Base-by-base conservation (phyloP, 2,797 vertebrate species). In the Cuniculus paca region DNA sequence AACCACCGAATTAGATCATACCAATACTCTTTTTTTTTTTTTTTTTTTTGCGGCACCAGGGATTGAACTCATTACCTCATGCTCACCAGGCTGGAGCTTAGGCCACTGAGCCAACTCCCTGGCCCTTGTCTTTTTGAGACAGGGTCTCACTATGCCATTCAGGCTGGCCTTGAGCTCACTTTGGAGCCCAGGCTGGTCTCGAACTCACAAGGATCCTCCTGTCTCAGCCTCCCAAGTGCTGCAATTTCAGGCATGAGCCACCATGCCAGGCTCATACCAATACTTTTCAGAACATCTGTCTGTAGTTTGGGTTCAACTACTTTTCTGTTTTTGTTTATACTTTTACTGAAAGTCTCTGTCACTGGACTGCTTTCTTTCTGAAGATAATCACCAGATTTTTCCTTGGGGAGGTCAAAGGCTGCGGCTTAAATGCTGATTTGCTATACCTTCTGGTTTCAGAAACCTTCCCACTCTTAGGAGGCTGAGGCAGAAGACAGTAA, bases 321-420 rank as follows among this genome's bases (percentile, higher is more conserved):
- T 78, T 91, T 79, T 86, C 89, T 89, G 34, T 65, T 81, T 81
- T 56, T 52, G 68, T 81, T 93, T 83, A 78, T 74, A 86, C 4
- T 45, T 34, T 78, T 80, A 52, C 39, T 58, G 31, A 31, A 70
- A 36, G 9, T 90, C 79, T 95, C 80, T 91, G 83, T 79, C 82
- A 82, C 39, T 60, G 78, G 28, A 65, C 34, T 77, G 45, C n/a
- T 63, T 88, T 79, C 68, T 91, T 95, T 36, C 34, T 48, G 42
- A 92, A 50, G 60, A 80, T 74, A 89, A 93, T 61, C 34, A 65
- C n/a, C n/a, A 80, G 80, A 83, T 81, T 94, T 94, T 90, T 74
- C 68, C 78, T n/a, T 87, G 31, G 80, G 61, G 45, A 95, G 77
- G 84, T 39, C 20, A 72, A 42, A 50, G 39, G 14, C 48, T 78